Evolutionary conservation across 2,113 vertebrate species (phyloP), one percentile per base, ranked within the genome.

Genomic region (Corythoichthys haematopterus): DNA sequence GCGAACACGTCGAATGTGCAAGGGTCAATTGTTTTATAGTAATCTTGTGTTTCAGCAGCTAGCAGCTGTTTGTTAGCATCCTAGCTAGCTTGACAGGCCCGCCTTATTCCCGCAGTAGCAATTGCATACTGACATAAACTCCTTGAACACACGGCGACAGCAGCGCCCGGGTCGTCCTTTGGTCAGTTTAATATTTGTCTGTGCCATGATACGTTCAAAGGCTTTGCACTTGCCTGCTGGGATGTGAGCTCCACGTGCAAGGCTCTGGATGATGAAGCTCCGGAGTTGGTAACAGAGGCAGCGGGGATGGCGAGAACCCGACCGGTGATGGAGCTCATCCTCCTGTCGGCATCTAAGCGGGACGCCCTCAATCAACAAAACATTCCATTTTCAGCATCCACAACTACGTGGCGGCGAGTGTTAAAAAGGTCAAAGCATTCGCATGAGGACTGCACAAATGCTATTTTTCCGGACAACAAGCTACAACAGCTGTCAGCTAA

Each of bases 181-280:
- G 14, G 36, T 64, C 33, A 12, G 2, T 1, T 55, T 2, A 38
- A 53, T 38, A 36, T 36, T 6, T n/a, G 15, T 6, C 36, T 6
- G 20, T 14, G 1, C 4, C 38, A 35, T n/a, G 51, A 10, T 2
- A 61, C 6, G 15, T 12, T 51, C 51, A 0, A 10, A 1, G 16
- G 3, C 40, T 35, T 20, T 12, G 47, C 0, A 11, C 69, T 84
- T 91, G 96, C 96, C 95, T 98, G 96, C 90, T 98, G 96, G 37
- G 94, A 97, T 0, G 93, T 94, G 84, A 98, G 92, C 79, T 98
- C 96, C 58, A 96, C 95, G 80, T 96, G 95, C 71, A 97, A 84
- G 77, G 94, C 92, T 86, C 96, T 90, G 58, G 93, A 87, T 63
- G 94, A 86, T 72, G 93, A 77, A 81, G 92, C 89, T 84, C 90